These are phyloP conservation scores for Polia nebulosa DNA, from an alignment of 2,888 invertebrate species.

Conservation along the genomic window DNA sequence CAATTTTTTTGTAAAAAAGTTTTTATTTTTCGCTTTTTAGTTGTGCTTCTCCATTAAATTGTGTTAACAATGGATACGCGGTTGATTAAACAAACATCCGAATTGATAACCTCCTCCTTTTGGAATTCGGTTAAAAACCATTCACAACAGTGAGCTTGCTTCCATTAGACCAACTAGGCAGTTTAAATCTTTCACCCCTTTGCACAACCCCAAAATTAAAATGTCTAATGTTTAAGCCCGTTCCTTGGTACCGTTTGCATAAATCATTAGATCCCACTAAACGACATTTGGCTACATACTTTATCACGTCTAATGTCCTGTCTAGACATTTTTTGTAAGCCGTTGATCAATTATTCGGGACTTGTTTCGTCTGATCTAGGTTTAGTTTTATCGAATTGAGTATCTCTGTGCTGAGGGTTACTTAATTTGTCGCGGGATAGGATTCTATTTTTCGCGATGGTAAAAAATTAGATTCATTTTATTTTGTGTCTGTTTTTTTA, in stretches of 20 bases:
- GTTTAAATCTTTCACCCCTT: neutral
- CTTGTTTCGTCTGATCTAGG: slow-evolving; percentile 7
- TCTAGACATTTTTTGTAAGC: slow-evolving; percentile 46
- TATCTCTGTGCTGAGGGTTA: neutral
- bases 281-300: slow-evolving; percentile 38
- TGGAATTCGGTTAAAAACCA: no score
- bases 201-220: slow-evolving; percentile 1
- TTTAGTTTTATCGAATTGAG: neutral
- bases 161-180: no score
- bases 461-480: no score
- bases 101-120: no score
- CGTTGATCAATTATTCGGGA: slow-evolving; percentile 35
- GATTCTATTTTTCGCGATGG: neutral
- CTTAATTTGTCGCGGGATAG: slow-evolving; percentile 15
- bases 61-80: no score
- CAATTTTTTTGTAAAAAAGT: no score
- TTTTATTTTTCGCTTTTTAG: no score
- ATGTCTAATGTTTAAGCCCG: neutral
- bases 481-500: no score
- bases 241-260: slow-evolving; percentile 18
- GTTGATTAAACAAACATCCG: no score
- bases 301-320: slow-evolving; percentile 32
- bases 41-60: no score
- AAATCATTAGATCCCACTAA: slow-evolving; percentile 15
- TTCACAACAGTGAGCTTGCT: no score